Evolutionary conservation across 2,797 vertebrate species (phyloP).

Genomic region (Oreochromis grahami): DNA sequence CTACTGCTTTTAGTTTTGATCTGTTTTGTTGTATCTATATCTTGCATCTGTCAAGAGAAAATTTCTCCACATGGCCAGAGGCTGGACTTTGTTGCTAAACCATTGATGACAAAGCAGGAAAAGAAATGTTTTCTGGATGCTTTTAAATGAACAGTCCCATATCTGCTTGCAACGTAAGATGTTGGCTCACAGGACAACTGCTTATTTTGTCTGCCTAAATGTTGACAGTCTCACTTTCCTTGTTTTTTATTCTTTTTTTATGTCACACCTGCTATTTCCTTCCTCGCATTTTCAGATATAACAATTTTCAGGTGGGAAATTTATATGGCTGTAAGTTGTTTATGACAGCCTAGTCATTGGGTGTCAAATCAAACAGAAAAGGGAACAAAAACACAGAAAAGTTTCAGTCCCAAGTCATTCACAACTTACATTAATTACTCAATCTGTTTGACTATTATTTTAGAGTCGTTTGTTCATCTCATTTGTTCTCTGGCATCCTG

Average conservation of each 20-base stretch:
- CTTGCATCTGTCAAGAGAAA: neutral
- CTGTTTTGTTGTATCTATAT: neutral
- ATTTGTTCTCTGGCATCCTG: neutral
- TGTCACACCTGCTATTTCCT: neutral
- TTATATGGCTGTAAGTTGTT: neutral
- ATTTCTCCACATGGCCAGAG: neutral
- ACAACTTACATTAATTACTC: neutral
- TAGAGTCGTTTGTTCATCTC: neutral
- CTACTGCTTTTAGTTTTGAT: neutral
- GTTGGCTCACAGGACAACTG: neutral
- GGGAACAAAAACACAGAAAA: neutral
- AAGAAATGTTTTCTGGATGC: neutral
- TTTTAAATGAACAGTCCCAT: neutral
- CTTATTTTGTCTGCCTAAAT: neutral
- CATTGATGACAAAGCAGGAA: conserved; percentile 14
- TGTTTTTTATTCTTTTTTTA: neutral
- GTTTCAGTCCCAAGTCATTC: neutral
- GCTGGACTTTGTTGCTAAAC: neutral
- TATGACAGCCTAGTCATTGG: neutral
- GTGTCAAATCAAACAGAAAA: neutral
- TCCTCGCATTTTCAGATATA: neutral
- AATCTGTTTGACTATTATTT: neutral
- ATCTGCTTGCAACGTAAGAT: neutral
- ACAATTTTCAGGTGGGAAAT: neutral
- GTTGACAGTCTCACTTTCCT: neutral